These are phyloP conservation scores for Chironomus tepperi DNA, from an alignment of 1,140 invertebrate genomes.

Conservation along the genomic window DNA sequence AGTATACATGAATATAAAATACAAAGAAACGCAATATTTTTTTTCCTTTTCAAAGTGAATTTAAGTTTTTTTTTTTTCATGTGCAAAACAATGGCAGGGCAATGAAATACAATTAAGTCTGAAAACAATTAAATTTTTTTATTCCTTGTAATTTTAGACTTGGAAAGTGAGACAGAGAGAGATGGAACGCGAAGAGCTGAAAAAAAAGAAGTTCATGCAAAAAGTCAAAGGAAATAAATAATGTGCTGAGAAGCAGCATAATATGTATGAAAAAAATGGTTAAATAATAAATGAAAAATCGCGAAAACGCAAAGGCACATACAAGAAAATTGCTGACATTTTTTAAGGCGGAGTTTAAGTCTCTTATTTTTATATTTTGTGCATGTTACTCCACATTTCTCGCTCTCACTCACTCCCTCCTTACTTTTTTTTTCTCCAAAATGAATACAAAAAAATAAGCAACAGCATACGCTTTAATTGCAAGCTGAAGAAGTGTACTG, in stretches of 20 bases:
- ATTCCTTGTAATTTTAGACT: too few species aligned
- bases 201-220: too few species aligned
- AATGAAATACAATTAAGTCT: conserved; percentile 5
- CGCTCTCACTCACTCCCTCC: background rate
- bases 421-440: too few species aligned
- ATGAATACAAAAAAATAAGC: background rate
- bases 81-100: background rate
- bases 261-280: background rate
- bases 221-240: background rate
- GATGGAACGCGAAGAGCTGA: too few species aligned
- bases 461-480: background rate
- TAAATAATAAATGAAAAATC: conserved; percentile 14
- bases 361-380: background rate
- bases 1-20: too few species aligned
- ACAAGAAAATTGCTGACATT: conserved; percentile 20
- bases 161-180: too few species aligned
- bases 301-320: background rate
- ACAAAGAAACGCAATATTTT: too few species aligned
- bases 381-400: background rate
- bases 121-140: background rate
- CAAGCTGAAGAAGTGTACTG: conserved; percentile 14
- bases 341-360: conserved; percentile 18
- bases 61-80: too few species aligned
- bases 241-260: too few species aligned
- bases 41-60: too few species aligned